phyloP scores from a whole-genome alignment of 1,140 invertebrate genomes.

The Mamestra configurata region DNA sequence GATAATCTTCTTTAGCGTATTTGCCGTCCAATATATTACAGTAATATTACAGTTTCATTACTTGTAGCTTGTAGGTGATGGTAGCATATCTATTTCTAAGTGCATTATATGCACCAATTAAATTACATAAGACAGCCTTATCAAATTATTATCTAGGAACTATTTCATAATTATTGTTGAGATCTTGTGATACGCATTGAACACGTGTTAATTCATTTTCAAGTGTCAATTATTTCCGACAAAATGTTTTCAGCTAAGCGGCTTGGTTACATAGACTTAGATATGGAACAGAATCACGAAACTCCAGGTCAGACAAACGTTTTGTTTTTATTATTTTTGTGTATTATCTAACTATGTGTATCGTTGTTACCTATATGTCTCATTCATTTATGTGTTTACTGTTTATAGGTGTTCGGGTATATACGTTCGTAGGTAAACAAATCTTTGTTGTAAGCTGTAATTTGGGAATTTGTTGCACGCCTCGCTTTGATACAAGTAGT shows the following conservation, averaged over 20 bases:
- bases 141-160: constrained; percentile 11
- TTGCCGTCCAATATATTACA: too few species aligned
- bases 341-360: constrained; percentile 28
- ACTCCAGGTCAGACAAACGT: constrained; percentile 37
- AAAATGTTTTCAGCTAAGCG: constrained; percentile 57
- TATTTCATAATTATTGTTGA: constrained; percentile 16
- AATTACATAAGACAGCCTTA: constrained; percentile 17
- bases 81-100: background rate
- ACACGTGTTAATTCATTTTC: constrained; percentile 1
- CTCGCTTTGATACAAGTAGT: constrained; percentile 10
- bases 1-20: too few species aligned
- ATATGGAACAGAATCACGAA: constrained; percentile 54
- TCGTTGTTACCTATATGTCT: constrained; percentile 12
- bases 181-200: background rate
- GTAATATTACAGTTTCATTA: too few species aligned
- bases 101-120: background rate
- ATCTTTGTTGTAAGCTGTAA: constrained; percentile 9
- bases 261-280: constrained; percentile 54
- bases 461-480: background rate
- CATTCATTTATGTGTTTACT: constrained; percentile 66
- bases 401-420: constrained; percentile 78
- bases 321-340: constrained; percentile 24
- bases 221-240: constrained; percentile 5
- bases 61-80: too few species aligned
- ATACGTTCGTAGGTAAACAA: constrained; percentile 75